These are phyloP conservation scores for Drosophila eohydei DNA, from an alignment of 2,888 invertebrate species.

Conservation along the genomic window DNA sequence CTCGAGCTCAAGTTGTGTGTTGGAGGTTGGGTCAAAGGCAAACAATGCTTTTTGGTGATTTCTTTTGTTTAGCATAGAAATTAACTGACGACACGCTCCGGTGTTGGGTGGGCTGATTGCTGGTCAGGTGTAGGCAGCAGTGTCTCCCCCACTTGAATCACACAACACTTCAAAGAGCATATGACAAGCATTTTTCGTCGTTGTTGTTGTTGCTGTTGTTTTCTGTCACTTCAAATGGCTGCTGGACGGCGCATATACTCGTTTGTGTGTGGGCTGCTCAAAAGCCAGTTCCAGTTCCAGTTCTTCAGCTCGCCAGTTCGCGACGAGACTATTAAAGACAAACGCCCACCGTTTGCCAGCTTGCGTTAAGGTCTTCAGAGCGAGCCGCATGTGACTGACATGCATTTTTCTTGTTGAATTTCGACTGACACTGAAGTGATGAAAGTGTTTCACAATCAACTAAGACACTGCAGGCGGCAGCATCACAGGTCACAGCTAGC, in stretches of 20 bases:
- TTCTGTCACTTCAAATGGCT: conserved; percentile 55
- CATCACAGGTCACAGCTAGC: conserved; percentile 49
- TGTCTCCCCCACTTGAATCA: conserved; percentile 15
- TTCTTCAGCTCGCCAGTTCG: conserved; percentile 10
- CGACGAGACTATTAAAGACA: conserved; percentile 64
- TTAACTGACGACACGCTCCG: conserved; percentile 50
- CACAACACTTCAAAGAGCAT: conserved; percentile 48
- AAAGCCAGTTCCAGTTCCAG: conserved; percentile 46
- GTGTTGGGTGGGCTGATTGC: conserved; percentile 40
- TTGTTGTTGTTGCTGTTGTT: neutral
- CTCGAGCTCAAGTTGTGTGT: conserved; percentile 1
- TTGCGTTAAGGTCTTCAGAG: conserved; percentile 32
- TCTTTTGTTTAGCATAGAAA: conserved; percentile 41
- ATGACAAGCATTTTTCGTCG: conserved; percentile 31
- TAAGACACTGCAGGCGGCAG: conserved; percentile 71
- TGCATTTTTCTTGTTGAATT: conserved; percentile 54
- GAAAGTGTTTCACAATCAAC: conserved; percentile 80
- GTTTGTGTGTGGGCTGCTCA: conserved; percentile 54
- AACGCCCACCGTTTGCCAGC: conserved; percentile 70
- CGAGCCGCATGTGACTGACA: conserved; percentile 59
- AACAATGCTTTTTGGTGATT: conserved; percentile 18
- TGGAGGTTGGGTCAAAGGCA: conserved; percentile 22
- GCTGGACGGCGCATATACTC: conserved; percentile 9
- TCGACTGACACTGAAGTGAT: conserved; percentile 69
- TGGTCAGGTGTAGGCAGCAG: conserved; percentile 52